Base-by-base conservation (phyloP, 2,113 vertebrate species). In the Apteryx owenii region DNA sequence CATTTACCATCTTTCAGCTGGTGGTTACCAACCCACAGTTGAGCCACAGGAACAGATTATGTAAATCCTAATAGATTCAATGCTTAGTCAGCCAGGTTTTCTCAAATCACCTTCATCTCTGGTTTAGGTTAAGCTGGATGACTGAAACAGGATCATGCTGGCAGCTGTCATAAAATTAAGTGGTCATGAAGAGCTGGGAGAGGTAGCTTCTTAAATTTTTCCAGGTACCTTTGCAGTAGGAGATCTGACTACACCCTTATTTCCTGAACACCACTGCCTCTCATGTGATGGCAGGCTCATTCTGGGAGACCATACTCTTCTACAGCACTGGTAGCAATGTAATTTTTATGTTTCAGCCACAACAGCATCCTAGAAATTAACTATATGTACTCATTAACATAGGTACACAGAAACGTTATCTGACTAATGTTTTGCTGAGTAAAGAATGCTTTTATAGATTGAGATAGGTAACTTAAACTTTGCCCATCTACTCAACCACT, bases 1-100 rank as follows among this genome's bases (percentile, higher is more conserved):
- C 96, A 95, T 85, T 77, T 91, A 73, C 85, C 92, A 78, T 96
- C 88, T 96, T 97, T 81, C 90, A 88, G 71, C 71, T 21, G 54
- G 88, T 96, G 85, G 90, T 66, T 96, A 73, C 72, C 95, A 93
- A 65, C 44, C 40, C 76, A 81, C 82, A 54, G 85, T 46, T 83
- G 82, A 97, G 85, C 85, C 92, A 96, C 88, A 64, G 48, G 90
- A 93, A 81, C 29, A 88, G 71, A 86, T 93, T 83, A 93, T 86
- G 85, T 83, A 96, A 94, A 96, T 93, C 92, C 40, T 91, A 89
- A 44, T 20, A 78, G 85, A 85, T 66, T 95, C 53, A 85, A 62
- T 85, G 82, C 50, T 61, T 92, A 71, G 90, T 84, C 93, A 92
- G 69, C 65, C 78, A 82, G 79, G 64, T 77, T 72, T 88, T 91